Conservation (phyloP, 35 echinoderm and acorn worm genomes). For the Strongylocentrotus purpuratus region DNA sequence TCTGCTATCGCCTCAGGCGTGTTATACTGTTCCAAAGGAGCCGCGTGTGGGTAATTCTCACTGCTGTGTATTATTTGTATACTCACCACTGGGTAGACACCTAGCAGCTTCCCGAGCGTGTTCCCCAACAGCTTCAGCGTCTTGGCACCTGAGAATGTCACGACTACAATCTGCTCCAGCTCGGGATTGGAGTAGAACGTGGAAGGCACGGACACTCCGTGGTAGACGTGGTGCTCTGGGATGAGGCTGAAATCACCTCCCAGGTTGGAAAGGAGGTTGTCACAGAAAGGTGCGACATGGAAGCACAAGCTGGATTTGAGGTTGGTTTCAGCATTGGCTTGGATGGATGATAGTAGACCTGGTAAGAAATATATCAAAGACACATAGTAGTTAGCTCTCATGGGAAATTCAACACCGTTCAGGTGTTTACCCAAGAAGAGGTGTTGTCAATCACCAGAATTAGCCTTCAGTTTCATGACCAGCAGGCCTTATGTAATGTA, state of each 20-base stretch:
- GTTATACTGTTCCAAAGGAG: too few relatives aligned
- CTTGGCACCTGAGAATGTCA: slow-evolving; percentile 74
- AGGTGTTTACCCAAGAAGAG: too few relatives aligned
- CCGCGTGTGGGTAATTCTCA: too few relatives aligned
- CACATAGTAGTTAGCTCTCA: too few relatives aligned
- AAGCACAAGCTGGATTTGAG: slow-evolving; percentile 73
- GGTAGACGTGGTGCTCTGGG: slow-evolving; percentile 59
- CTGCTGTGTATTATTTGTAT: too few relatives aligned
- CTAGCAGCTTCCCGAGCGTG: slow-evolving; percentile 77
- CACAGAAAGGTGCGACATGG: slow-evolving; percentile 80
- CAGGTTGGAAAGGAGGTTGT: slow-evolving; percentile 66
- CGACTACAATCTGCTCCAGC: slow-evolving; percentile 88
- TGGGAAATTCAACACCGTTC: too few relatives aligned
- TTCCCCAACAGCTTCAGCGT: slow-evolving; percentile 75
- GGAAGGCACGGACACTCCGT: slow-evolving; percentile 47
- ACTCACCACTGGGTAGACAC: slow-evolving; percentile 77
- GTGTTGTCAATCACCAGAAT: too few relatives aligned
- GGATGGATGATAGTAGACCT: slow-evolving; percentile 77
- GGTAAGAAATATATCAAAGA: not conserved
- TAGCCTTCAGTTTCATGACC: too few relatives aligned
- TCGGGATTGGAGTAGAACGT: slow-evolving; percentile 94
- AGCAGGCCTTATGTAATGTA: too few relatives aligned
- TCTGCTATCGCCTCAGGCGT: too few relatives aligned
- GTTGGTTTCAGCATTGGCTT: slow-evolving; percentile 55
- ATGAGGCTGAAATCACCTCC: slow-evolving; percentile 84